Evolutionary conservation across 2,888 invertebrate species (phyloP), one percentile per base, ranked within the genome.

Genomic region (Cheilosia vulpina): DNA sequence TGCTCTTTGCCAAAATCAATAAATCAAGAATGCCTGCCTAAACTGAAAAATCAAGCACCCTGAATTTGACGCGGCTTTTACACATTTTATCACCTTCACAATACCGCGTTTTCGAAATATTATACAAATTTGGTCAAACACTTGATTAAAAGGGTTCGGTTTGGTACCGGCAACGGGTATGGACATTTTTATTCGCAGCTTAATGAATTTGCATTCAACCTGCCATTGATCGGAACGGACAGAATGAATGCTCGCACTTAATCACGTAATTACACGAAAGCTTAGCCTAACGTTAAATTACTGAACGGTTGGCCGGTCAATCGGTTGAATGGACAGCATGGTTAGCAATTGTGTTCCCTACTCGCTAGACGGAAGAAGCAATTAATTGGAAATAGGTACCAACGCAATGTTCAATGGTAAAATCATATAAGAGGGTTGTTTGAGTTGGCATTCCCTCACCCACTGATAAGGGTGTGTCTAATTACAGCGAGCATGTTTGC

Each of bases 281-380:
- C 58, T 65, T 53, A 75, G 53, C 53, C 75, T 69, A 75, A 79
- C 83, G 79, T 84, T 79, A 84, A 84, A 79, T 84, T 68, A 60
- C 53, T 53, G 58, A 15, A 7, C 52, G 69, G 73, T 47, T 84
- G 83, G 69, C 53, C 75, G 52, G 50, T 57, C 69, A 78, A 69
- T 47, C 63, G 63, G 47, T 50, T 78, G 38, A 71, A 21, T 69
- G 53, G 55, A 27, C 45, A 55, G 17, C 41, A 38, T 41, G 38
- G 34, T 24, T 34, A 24, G 24, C 13, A 17, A 31, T 43, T 19
- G 19, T 9, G 27, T 19, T 57, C 13, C 2, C 13, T 24, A 15
- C 6, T 17, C 15, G 31, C 19, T 34, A n/a, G 41, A 21, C n/a
- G 57, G 38, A 4, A 34, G 34, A 19, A 47, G 17, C 38, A 38